Evolutionary conservation across 2,888 invertebrate genomes (phyloP), one percentile per base, ranked within the genome.

Genomic region (Drosophila emarginata): DNA sequence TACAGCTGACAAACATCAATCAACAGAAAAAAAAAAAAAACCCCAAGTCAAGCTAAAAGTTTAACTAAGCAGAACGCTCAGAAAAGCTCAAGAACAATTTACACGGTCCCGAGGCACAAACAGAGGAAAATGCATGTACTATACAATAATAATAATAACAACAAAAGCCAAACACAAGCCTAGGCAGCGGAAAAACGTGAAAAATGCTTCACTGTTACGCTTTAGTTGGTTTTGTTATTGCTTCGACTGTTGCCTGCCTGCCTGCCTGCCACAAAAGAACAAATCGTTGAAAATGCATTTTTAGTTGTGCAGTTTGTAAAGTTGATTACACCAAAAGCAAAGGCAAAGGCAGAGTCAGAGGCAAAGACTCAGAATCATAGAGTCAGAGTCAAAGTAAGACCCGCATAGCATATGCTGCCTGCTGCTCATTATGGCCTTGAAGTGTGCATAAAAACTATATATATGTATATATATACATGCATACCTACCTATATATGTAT

Each of bases 401-500:
- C 82, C 62, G 72, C 83, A 32, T 32, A 82, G 86, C 82, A 87
- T 82, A 82, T 82, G 72, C 62, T 60, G 58, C 26, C 32, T 32
- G 78, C 76, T 68, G 81, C 86, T 86, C 83, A 86, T 65, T 80
- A 67, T 80, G 88, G 88, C 82, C 82, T 87, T 82, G 83, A 85
- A 85, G 72, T 54, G 36, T 54, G 54, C 54, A 54, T 36, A 54
- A 54, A 52, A 52, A 52, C 4, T 12, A 56, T 0, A 36, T 15
- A n/a, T n/a, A n/a, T n/a, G n/a, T n/a, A n/a, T n/a, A n/a, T n/a
- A n/a, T n/a, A n/a, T 37, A 37, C 12, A 56, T 23, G 7, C n/a
- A n/a, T 18, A 36, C 15, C 11, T 18, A 45, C 18, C 45, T 45
- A 45, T 7, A 14, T 4, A 53, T 12, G 37, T 12, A 56, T 2